Evolutionary conservation across 1,140 invertebrate species (phyloP), one percentile per base, ranked within the genome.

Genomic region (Cryptotermes secundus): DNA sequence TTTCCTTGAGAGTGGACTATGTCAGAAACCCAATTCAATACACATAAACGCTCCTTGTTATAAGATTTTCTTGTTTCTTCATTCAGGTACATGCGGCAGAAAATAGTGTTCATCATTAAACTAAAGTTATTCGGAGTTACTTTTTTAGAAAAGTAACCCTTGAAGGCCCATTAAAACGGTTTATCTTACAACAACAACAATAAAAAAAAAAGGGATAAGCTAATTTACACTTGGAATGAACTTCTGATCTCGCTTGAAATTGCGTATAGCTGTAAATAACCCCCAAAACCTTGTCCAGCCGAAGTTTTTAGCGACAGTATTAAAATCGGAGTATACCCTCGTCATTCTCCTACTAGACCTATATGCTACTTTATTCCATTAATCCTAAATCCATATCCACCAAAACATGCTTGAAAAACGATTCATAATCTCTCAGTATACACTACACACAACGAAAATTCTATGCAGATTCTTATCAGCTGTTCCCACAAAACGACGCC

Each of bases 391-490:
- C n/a, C 59, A 72, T 72, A 72, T 3, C 45, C 59, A 31, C 59
- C 59, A 72, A 72, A 72, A 72, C 59, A 72, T 72, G 59, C 59
- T 72, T 16, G 59, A 72, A 72, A 72, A 72, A 72, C 59, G 59
- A 72, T 72, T 72, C 59, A 72, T 72, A 72, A 72, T 72, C 59
- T 31, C 59, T 72, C 59, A 31, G 59, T 31, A 31, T 72, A 72
- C 59, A 72, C 59, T 72, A 31, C 59, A 72, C n/a, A 72, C 59
- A 72, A 72, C 59, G 59, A 72, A 72, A 72, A 72, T 72, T 72
- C 59, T 72, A 72, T 72, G 59, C 59, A 72, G 59, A 72, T 72
- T 72, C 59, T 72, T 72, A 72, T 72, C 59, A 72, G 59, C 59
- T 72, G 59, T 72, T 72, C 59, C 59, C 59, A 72, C 59, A 72